phyloP scores from a whole-genome alignment of 1,140 invertebrate species.

The Matsumurasca onukii region DNA sequence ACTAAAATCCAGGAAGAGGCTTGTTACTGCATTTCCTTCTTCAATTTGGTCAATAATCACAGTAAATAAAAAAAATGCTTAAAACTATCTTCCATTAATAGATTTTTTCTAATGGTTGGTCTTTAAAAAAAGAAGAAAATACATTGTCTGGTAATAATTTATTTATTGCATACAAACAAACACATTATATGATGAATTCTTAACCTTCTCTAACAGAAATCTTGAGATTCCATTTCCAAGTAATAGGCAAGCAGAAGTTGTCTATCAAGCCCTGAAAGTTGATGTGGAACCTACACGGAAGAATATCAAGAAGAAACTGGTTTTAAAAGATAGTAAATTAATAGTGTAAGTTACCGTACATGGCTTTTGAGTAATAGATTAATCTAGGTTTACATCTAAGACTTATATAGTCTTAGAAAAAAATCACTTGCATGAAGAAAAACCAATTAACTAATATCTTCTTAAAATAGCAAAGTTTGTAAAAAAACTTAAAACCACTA shows the following conservation, averaged over 20 bases:
- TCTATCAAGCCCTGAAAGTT: constrained; percentile 69
- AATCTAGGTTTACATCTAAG: background rate
- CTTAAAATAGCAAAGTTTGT: background rate
- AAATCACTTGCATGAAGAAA: background rate
- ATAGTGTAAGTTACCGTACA: constrained; percentile 56
- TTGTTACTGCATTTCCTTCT: too few relatives aligned
- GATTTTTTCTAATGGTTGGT: too few relatives aligned
- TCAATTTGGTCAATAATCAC: too few relatives aligned
- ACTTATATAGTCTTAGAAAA: background rate
- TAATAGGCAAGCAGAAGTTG: constrained; percentile 65
- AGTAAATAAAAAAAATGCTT: too few relatives aligned
- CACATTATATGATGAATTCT: too few relatives aligned
- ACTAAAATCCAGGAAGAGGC: too few relatives aligned
- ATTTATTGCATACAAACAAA: too few relatives aligned
- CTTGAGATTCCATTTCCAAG: constrained; percentile 63
- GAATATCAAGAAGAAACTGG: constrained; percentile 62
- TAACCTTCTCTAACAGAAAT: constrained; percentile 42
- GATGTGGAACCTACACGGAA: constrained; percentile 73
- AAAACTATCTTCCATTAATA: too few relatives aligned
- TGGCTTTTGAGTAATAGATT: background rate
- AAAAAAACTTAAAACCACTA: background rate
- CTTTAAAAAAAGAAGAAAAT: too few relatives aligned
- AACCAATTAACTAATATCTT: background rate
- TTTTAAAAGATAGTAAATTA: constrained; percentile 57
- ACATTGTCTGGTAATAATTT: too few relatives aligned